Percentiles rank a stretch among this genome's conserved stretches.
Conservation (phyloP, 64 coral and sea anemone species). For the Trachythela sp. region DNA sequence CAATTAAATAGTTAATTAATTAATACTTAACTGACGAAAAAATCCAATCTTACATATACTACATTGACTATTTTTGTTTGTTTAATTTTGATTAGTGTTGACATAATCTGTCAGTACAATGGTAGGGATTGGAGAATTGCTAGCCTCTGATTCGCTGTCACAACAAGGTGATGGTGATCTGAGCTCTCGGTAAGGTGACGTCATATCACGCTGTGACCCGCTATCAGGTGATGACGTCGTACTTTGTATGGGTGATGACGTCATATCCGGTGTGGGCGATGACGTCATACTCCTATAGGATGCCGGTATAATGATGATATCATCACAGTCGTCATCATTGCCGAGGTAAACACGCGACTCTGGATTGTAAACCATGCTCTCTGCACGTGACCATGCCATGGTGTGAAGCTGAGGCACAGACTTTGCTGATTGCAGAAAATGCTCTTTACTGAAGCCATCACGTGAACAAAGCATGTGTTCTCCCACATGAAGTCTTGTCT, state of each 20-base stretch:
- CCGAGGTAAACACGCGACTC: background rate
- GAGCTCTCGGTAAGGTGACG: background rate
- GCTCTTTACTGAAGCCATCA: background rate
- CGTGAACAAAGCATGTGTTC: background rate
- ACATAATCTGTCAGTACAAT: slow-evolving; percentile 18
- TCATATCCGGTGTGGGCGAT: no score
- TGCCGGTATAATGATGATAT: background rate
- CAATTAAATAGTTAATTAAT: no score
- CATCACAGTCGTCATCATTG: background rate
- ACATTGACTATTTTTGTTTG: no score
- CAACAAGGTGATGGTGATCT: background rate
- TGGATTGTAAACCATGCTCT: background rate
- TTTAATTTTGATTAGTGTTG: background rate
- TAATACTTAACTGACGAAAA: no score
- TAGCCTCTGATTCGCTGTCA: background rate
- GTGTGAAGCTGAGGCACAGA: background rate
- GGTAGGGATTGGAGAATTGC: background rate
- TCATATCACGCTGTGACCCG: background rate
- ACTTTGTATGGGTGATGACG: background rate
- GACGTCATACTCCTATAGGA: no score
- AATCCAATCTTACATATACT: no score
- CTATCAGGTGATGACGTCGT: background rate
- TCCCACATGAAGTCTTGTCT: background rate
- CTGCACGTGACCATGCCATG: background rate
- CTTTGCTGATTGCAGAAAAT: background rate